Evolutionary conservation across 2,113 vertebrate genomes (phyloP).

Genomic region (Vombatus ursinus): DNA sequence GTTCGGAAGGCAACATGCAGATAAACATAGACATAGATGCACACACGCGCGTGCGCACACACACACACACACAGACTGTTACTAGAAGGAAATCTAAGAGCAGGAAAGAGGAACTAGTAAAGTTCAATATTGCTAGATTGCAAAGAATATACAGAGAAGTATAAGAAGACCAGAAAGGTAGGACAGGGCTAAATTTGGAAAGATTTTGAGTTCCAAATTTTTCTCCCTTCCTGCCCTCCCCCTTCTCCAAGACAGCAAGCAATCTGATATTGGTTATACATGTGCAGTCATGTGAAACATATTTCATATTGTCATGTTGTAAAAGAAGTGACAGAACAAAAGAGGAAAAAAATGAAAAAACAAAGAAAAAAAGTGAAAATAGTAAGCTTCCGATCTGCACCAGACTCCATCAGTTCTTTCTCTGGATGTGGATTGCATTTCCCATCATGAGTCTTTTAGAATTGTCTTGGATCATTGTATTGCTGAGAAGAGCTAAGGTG

Average conservation of each 20-base stretch:
- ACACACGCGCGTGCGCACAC: not conserved
- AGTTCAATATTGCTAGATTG: not conserved
- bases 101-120: not conserved
- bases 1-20: not conserved
- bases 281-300: not conserved
- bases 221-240: too few relatives aligned
- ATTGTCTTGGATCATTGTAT: not conserved
- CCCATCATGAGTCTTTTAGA: not conserved
- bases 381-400: not conserved
- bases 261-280: too few relatives aligned
- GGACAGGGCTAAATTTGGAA: not conserved
- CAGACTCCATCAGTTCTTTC: not conserved
- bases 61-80: not conserved
- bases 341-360: not conserved
- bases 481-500: not conserved
- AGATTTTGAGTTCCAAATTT: too few relatives aligned
- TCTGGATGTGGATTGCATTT: not conserved
- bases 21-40: not conserved
- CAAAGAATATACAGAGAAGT: not conserved
- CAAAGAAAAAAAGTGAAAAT: not conserved
- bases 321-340: not conserved
- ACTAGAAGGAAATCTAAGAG: not conserved
- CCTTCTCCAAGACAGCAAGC: too few relatives aligned
- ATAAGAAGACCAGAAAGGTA: not conserved
- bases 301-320: too few relatives aligned